Evolutionary conservation across 2,113 vertebrate species (phyloP).

Genomic region (Sminthopsis crassicaudata): DNA sequence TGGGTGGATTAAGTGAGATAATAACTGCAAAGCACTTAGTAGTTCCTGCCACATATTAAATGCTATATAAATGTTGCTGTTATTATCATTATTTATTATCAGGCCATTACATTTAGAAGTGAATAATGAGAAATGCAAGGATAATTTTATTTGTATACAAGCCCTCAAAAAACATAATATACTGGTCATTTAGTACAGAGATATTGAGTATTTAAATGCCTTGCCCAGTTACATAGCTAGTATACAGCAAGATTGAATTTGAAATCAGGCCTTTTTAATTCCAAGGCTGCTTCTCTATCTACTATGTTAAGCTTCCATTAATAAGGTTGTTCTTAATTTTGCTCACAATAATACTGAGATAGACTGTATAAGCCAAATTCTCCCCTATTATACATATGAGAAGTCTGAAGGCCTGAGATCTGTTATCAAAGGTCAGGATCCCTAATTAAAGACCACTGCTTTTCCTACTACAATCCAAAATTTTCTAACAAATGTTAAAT

Average conservation of each 20-base stretch:
- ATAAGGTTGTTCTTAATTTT: background rate
- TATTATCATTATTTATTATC: background rate
- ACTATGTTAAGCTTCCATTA: background rate
- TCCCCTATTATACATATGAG: background rate
- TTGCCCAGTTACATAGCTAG: background rate
- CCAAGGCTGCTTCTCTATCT: background rate
- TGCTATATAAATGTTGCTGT: background rate
- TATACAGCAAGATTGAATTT: background rate
- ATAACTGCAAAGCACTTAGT: background rate
- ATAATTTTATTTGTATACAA: background rate
- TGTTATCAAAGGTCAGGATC: background rate
- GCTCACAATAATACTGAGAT: background rate
- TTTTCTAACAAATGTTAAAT: background rate
- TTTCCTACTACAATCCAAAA: background rate
- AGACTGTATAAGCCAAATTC: background rate
- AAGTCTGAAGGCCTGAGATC: background rate
- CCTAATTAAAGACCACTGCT: background rate
- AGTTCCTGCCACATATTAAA: background rate
- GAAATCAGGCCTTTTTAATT: background rate
- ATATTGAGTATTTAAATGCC: background rate
- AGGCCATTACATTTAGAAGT: background rate
- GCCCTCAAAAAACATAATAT: background rate
- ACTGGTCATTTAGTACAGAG: background rate
- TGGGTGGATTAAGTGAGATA: background rate
- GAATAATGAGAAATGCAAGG: background rate